Conservation (phyloP, 2,113 vertebrate genomes). For the Chaetorhynchus papuensis region DNA sequence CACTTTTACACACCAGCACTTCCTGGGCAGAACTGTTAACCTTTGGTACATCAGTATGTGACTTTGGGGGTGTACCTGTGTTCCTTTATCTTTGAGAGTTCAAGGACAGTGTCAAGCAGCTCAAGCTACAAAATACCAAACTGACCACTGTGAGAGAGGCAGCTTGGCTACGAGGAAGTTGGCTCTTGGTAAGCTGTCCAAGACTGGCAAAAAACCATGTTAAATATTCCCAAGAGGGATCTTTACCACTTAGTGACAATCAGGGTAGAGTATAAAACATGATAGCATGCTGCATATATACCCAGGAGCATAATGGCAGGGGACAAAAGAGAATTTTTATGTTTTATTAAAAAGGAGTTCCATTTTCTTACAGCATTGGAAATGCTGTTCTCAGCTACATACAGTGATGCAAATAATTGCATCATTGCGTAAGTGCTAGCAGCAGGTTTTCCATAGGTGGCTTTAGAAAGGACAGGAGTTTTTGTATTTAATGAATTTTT, state of each 20-base stretch:
- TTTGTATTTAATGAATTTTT: not conserved
- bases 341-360: not conserved
- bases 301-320: not conserved
- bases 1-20: not conserved
- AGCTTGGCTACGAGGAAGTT: fast-evolving
- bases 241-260: not conserved
- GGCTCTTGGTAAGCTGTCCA: not conserved
- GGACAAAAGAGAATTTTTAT: not conserved
- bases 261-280: not conserved
- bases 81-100: not conserved
- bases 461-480: not conserved
- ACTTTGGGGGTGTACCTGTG: not conserved
- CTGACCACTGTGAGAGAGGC: not conserved
- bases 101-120: not conserved
- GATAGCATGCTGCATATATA: not conserved
- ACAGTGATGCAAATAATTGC: not conserved
- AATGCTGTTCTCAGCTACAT: not conserved
- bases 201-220: not conserved
- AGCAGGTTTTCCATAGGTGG: not conserved
- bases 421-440: not conserved
- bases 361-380: not conserved
- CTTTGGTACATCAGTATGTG: not conserved
- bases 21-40: not conserved
- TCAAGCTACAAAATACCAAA: not conserved
- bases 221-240: not conserved